phyloP scores from a whole-genome alignment of 1,140 invertebrate species.

The Drosophila gunungcola region DNA sequence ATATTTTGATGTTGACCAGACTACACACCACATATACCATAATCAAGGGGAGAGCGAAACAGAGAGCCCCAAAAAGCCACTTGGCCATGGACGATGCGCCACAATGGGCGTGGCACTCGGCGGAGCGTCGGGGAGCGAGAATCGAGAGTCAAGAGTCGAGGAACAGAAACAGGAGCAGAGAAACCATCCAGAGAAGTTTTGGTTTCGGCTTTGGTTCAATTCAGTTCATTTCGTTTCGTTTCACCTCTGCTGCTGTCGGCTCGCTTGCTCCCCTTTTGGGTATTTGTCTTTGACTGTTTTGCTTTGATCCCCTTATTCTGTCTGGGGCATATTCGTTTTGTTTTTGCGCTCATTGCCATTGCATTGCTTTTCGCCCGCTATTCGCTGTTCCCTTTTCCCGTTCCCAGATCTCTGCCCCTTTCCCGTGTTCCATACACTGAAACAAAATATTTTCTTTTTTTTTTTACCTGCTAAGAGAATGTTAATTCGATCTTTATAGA shows the following conservation, averaged over 20 bases:
- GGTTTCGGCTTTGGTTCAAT: conserved; percentile 33
- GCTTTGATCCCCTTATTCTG: conserved; percentile 79
- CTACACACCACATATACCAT: conserved; percentile 11
- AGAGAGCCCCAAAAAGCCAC: conserved; percentile 31
- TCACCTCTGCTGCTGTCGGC: conserved; percentile 9
- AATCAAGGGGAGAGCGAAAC: conserved; percentile 24
- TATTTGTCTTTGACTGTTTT: conserved; percentile 65
- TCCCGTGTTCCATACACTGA: background rate
- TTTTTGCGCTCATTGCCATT: conserved; percentile 76
- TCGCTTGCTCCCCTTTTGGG: conserved; percentile 24
- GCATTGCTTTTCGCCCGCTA: conserved; percentile 72
- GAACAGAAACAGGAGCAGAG: conserved; percentile 65
- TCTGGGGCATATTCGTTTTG: conserved; percentile 69
- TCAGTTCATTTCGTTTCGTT: conserved; percentile 23
- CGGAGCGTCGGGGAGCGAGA: conserved; percentile 18
- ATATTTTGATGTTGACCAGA: conserved; percentile 58
- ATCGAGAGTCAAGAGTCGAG: conserved; percentile 32
- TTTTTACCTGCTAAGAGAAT: too few species aligned
- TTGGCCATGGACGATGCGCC: conserved; percentile 44
- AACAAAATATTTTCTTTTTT: background rate
- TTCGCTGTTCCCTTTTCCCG: conserved; percentile 19
- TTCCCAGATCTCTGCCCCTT: background rate
- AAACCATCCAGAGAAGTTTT: conserved; percentile 40
- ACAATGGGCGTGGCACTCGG: conserved; percentile 62
- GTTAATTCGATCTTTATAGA: background rate